Percentiles rank a stretch among this genome's conserved stretches.
Evolutionary conservation across 2,113 vertebrate genomes (phyloP).

Genomic region (Cyrtonyx montezumae): DNA sequence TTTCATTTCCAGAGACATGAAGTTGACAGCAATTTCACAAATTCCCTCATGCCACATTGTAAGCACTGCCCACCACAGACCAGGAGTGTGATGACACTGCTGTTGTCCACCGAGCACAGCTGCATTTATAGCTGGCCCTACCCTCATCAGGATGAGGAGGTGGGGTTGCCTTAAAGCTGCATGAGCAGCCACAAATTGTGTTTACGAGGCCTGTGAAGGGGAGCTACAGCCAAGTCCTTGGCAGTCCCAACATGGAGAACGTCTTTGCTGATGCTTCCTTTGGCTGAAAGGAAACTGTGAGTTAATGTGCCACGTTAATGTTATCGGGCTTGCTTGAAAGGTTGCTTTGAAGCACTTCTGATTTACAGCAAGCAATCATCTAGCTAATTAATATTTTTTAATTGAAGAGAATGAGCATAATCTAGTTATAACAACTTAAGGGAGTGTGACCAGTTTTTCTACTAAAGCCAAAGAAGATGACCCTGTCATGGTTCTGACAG

Average conservation of each 20-base stretch:
- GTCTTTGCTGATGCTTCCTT: neutral
- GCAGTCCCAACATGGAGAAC: neutral
- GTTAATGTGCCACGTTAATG: neutral
- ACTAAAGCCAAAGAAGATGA: neutral
- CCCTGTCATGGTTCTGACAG: neutral
- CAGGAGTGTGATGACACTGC: neutral
- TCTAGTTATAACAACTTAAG: neutral
- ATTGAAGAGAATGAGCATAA: neutral
- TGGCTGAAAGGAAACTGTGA: neutral
- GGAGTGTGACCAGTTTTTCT: neutral
- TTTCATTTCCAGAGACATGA: neutral
- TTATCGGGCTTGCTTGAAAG: neutral
- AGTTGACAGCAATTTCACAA: neutral
- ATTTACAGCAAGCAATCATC: neutral
- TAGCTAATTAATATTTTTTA: slow-evolving; percentile 5
- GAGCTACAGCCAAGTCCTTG: neutral
- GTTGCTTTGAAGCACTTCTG: slow-evolving; percentile 13
- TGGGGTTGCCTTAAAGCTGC: neutral
- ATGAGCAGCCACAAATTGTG: neutral
- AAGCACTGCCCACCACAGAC: neutral
- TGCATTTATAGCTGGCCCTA: neutral
- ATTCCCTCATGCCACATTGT: neutral
- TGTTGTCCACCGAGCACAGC: neutral
- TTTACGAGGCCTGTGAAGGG: neutral
- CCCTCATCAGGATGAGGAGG: neutral